Percentiles rank a stretch among this genome's conserved stretches.
These are phyloP conservation scores for Reticulitermes lucifugus DNA, from an alignment of 2,888 invertebrate genomes.

Conservation along the genomic window DNA sequence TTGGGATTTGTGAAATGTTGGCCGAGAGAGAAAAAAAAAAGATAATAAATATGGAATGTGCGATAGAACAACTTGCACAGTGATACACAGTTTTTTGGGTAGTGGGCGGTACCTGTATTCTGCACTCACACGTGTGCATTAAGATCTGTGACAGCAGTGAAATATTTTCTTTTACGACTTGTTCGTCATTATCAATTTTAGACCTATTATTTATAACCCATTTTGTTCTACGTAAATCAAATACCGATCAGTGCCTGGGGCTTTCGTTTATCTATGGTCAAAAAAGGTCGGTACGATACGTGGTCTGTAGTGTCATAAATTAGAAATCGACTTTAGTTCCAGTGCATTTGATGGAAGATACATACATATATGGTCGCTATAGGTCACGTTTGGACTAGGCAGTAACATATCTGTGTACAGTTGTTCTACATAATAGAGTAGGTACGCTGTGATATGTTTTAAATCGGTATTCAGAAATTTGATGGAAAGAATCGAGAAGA, in stretches of 20 bases:
- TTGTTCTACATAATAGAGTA: too few species aligned
- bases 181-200: slow-evolving; percentile 19
- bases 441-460: too few species aligned
- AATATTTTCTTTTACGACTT: slow-evolving; percentile 6
- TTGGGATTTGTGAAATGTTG: not conserved
- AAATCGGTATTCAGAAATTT: too few species aligned
- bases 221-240: slow-evolving; percentile 15
- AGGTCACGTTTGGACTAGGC: too few species aligned
- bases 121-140: not conserved
- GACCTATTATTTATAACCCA: not conserved
- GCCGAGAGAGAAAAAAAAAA: not conserved
- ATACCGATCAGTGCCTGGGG: not conserved
- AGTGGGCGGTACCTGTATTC: not conserved
- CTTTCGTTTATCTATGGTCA: slow-evolving; percentile 9
- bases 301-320: too few species aligned
- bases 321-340: too few species aligned
- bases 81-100: not conserved
- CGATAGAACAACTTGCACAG: not conserved
- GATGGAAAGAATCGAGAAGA: too few species aligned
- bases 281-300: not conserved
- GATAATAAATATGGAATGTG: too few species aligned
- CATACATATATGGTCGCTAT: too few species aligned
- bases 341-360: too few species aligned
- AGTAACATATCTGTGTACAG: too few species aligned
- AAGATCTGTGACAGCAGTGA: slow-evolving; percentile 28